A percentile compares a stretch with the other conserved stretches of the same genome.
phyloP scores from a whole-genome alignment of 2,113 vertebrate genomes.

The Nestor notabilis region DNA sequence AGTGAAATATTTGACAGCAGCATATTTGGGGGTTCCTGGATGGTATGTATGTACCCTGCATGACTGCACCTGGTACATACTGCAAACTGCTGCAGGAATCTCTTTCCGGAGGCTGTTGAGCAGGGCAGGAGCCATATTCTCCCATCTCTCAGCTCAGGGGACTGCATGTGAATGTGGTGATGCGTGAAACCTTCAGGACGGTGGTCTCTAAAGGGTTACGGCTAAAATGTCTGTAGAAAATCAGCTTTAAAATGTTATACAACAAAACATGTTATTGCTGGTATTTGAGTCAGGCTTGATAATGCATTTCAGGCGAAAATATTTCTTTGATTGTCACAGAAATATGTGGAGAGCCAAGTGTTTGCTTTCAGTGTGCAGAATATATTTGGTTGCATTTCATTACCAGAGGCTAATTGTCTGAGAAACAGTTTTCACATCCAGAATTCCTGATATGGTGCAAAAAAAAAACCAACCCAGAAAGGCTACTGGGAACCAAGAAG shows the following conservation, averaged over 20 bases:
- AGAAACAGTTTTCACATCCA: conserved; percentile 63
- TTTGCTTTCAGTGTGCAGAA: conserved; percentile 64
- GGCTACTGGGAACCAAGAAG: not conserved
- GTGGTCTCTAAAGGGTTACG: conserved; percentile 64
- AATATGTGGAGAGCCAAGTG: conserved; percentile 64
- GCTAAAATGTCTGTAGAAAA: conserved; percentile 65
- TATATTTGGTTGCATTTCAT: conserved; percentile 67
- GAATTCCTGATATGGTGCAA: conserved; percentile 25
- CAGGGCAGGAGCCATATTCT: not conserved
- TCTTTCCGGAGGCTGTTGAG: not conserved
- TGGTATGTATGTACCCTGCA: not conserved
- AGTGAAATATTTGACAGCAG: not conserved
- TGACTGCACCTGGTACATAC: not conserved
- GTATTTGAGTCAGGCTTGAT: conserved; percentile 75
- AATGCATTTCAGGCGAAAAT: conserved; percentile 79
- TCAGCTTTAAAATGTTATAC: conserved; percentile 77
- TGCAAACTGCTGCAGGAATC: conserved; percentile 11
- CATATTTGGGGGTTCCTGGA: not conserved
- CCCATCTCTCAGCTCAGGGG: not conserved
- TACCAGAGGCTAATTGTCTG: conserved; percentile 74
- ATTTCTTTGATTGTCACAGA: conserved; percentile 80
- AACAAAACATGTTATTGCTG: conserved; percentile 77
- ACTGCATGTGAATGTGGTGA: not conserved
- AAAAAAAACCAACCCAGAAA: not conserved
- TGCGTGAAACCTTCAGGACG: not conserved